phyloP scores from a whole-genome alignment of 1,140 invertebrate species.

The Bradysia coprophila region DNA sequence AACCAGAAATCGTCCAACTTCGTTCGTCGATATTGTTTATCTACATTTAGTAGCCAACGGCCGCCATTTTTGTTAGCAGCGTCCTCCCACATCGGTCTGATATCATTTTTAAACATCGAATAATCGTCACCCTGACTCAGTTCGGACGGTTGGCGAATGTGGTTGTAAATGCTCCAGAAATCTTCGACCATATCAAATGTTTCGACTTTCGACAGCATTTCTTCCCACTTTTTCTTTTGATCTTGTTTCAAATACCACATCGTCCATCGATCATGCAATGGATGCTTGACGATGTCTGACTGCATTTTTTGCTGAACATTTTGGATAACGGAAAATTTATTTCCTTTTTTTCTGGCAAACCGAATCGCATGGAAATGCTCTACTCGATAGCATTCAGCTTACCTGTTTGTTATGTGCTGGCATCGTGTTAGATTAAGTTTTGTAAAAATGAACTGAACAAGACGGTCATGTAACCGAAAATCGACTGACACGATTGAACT shows the following conservation, averaged over 20 bases:
- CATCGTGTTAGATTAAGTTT: no score
- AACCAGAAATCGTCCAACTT: neutral
- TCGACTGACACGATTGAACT: no score
- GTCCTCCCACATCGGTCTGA: constrained; percentile 95
- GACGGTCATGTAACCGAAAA: no score
- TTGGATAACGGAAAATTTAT: no score
- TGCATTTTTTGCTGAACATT: no score
- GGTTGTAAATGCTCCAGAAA: neutral
- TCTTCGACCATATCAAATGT: neutral
- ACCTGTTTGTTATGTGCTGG: no score
- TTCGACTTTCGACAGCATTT: neutral
- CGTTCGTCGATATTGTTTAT: neutral
- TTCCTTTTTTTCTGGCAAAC: no score
- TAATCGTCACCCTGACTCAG: neutral
- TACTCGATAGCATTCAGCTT: no score
- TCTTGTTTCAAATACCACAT: neutral
- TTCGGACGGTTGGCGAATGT: neutral
- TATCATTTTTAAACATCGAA: constrained; percentile 79
- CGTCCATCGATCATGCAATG: neutral
- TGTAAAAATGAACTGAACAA: no score
- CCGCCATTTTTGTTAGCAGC: constrained; percentile 79
- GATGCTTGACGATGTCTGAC: no score
- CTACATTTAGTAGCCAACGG: neutral
- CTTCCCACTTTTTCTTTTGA: neutral
- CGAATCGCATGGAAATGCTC: no score